Base-by-base conservation (phyloP, 2,113 vertebrate species). In the Elgaria multicarinata region DNA sequence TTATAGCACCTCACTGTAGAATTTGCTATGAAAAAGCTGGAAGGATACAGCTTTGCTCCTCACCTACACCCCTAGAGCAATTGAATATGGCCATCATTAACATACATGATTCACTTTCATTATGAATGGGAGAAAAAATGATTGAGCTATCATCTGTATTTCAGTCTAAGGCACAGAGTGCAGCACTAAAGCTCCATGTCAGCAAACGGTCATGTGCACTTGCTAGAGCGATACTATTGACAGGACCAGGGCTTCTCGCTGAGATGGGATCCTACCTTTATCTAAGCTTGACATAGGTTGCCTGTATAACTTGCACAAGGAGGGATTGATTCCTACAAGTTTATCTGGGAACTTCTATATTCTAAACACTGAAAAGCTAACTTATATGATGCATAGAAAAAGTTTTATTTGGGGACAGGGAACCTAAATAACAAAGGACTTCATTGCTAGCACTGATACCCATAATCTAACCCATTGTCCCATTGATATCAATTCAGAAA, bases 251-350 rank as follows among this genome's bases (percentile, higher is more conserved):
- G 64, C 0, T 55, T 77, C 0, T 33, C 10, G 22, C 0, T 5
- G 13, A 50, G 36, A 87, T 87, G 55, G 75, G 26, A 77, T 87
- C 31, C 74, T 6, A 1, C 3, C 64, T 80, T 64, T 3, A 31
- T 89, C 55, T 9, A 55, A 0, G 0, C 16, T 66, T 33, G n/a
- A 77, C 53, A 0, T 2, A 1, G 42, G 79, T 22, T 0, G 50
- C 13, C 16, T 44, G 1, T 0, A 7, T 22, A 82, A 72, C 87
- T 87, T 3, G 67, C 69, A 2, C 22, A 4, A 42, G 64, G 72
- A 77, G 0, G 1, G 3, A 5, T 44, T 88, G 75, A 58, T 0
- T 71, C 31, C 0, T 0, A 39, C 50, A 81, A 50, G 72, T 4
- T 76, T 9, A 46, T 4, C 74, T 89, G 18, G 71, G 36, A 67